These are phyloP conservation scores for Tholera decimalis DNA, from an alignment of 2,888 invertebrate species.

Conservation along the genomic window DNA sequence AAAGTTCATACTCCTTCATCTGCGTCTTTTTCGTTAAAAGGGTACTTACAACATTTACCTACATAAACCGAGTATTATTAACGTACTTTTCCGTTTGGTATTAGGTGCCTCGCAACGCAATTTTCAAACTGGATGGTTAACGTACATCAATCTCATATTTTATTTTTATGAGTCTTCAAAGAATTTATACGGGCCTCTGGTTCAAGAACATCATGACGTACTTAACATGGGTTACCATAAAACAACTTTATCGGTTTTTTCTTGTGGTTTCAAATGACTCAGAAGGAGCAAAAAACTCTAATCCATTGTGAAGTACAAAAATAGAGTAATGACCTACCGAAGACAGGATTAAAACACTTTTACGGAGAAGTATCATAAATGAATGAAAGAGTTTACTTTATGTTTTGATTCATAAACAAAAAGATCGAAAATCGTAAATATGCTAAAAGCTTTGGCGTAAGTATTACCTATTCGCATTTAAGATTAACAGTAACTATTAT, in stretches of 20 bases:
- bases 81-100: not conserved
- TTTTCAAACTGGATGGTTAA: constrained; percentile 19
- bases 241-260: constrained; percentile 40
- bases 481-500: constrained; percentile 7
- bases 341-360: constrained; percentile 37
- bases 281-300: constrained; percentile 42
- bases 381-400: constrained; percentile 2
- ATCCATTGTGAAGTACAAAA: constrained; percentile 41
- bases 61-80: too few relatives aligned
- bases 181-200: constrained; percentile 43
- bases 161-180: constrained; percentile 33
- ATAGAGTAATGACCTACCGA: constrained; percentile 49
- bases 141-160: constrained; percentile 35
- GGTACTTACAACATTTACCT: too few relatives aligned
- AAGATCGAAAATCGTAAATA: constrained; percentile 5
- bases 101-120: not conserved
- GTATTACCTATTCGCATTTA: not conserved
- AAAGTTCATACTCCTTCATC: too few relatives aligned
- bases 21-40: too few relatives aligned
- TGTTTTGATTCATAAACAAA: constrained; percentile 26
- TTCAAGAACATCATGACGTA: constrained; percentile 40
- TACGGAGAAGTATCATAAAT: constrained; percentile 9
- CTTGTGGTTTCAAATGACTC: constrained; percentile 59
- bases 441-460: constrained; percentile 45
- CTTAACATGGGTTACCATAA: constrained; percentile 41